Evolutionary conservation across 2,113 vertebrate species (phyloP).

Genomic region (Platichthys stellatus): DNA sequence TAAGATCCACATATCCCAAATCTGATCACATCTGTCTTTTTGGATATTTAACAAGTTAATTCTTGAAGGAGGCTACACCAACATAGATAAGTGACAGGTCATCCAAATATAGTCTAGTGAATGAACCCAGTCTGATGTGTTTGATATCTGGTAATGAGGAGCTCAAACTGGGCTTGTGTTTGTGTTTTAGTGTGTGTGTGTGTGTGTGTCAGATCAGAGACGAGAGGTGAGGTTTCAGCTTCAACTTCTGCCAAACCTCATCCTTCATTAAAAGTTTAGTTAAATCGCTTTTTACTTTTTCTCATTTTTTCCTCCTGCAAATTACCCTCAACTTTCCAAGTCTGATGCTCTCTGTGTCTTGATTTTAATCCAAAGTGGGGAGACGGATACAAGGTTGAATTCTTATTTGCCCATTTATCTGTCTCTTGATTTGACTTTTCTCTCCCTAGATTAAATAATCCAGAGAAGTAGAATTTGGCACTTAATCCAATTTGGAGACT

Average conservation of each 20-base stretch:
- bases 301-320: not conserved
- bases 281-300: not conserved
- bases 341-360: not conserved
- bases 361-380: not conserved
- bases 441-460: conserved; percentile 25
- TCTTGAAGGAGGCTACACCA: not conserved
- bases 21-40: not conserved
- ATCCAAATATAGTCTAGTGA: not conserved
- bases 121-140: conserved; percentile 26
- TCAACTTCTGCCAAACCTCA: not conserved
- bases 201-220: conserved; percentile 1
- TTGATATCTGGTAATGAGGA: conserved; percentile 41
- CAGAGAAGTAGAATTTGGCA: not conserved
- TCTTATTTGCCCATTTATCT: not conserved
- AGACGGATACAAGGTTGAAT: not conserved
- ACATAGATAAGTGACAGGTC: not conserved
- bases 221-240: conserved; percentile 5
- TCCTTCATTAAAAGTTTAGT: conserved; percentile 3
- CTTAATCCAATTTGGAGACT: not conserved
- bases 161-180: not conserved
- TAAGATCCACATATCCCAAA: too few relatives aligned
- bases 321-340: not conserved
- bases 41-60: conserved; percentile 22
- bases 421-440: not conserved
- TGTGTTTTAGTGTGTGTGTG: not conserved